Percentiles rank a stretch among this genome's conserved stretches.
Conservation (phyloP, 2,888 invertebrate species). For the Drosophila aldrichi region DNA sequence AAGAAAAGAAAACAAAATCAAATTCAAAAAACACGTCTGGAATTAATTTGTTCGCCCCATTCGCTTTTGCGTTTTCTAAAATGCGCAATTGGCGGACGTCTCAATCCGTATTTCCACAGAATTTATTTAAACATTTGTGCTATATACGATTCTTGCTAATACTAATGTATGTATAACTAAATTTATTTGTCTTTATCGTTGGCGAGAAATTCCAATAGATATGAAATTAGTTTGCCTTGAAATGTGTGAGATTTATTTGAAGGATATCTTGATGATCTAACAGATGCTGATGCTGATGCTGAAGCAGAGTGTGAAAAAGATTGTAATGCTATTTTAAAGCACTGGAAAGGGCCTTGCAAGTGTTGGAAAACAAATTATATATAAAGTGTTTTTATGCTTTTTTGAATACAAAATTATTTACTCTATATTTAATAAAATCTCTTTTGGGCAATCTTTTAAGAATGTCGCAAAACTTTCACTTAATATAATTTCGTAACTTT, state of each 20-base stretch:
- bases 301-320: not conserved
- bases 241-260: constrained; percentile 3
- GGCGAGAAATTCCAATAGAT: constrained; percentile 44
- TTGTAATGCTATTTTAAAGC: not conserved
- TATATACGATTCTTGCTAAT: constrained; percentile 44
- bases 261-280: constrained; percentile 4
- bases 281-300: not conserved
- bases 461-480: constrained; percentile 4
- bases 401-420: no score
- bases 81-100: constrained; percentile 66
- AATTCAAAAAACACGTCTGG: constrained; percentile 60
- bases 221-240: constrained; percentile 38
- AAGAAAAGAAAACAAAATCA: constrained; percentile 26
- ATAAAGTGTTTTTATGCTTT: no score
- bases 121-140: constrained; percentile 56
- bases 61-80: constrained; percentile 46
- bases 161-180: constrained; percentile 13
- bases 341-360: not conserved
- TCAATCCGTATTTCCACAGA: constrained; percentile 26
- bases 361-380: not conserved
- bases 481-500: not conserved
- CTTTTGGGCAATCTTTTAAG: not conserved
- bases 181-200: constrained; percentile 34
- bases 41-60: constrained; percentile 42
- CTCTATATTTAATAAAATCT: not conserved